Percentiles rank a stretch among this genome's conserved stretches.
Conservation (phyloP, 2,888 invertebrate species). For the Elegia similella region DNA sequence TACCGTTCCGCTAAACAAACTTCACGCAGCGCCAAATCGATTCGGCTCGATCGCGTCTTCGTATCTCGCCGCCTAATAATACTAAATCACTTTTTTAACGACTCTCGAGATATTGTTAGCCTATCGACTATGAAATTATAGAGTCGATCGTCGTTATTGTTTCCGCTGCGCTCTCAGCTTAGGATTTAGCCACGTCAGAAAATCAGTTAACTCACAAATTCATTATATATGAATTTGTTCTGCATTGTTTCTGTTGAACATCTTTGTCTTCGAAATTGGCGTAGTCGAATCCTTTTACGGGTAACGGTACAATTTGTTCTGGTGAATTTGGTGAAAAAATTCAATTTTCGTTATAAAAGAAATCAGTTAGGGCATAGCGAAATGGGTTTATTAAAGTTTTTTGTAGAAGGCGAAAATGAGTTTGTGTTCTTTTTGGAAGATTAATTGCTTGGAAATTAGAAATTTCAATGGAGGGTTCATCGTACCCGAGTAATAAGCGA, state of each 20-base stretch:
- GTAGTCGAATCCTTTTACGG: slow-evolving; percentile 48
- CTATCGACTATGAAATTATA: slow-evolving; percentile 74
- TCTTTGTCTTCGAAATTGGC: slow-evolving; percentile 72
- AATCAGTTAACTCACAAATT: slow-evolving; percentile 66
- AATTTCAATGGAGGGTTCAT: slow-evolving; percentile 43
- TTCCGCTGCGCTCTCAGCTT: slow-evolving; percentile 61
- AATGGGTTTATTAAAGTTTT: slow-evolving; percentile 50
- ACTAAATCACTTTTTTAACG: slow-evolving; percentile 70
- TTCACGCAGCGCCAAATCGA: slow-evolving; percentile 76
- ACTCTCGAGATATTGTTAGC: slow-evolving; percentile 62
- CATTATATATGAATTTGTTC: slow-evolving; percentile 65
- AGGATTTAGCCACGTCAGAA: slow-evolving; percentile 48
- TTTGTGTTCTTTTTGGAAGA: slow-evolving; percentile 33
- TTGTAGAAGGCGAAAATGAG: slow-evolving; percentile 32
- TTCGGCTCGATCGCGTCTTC: slow-evolving; percentile 70
- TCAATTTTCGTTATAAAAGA: slow-evolving; percentile 58
- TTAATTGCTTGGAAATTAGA: slow-evolving; percentile 40
- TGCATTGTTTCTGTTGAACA: slow-evolving; percentile 74
- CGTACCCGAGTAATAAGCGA: slow-evolving; percentile 55
- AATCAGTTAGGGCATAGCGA: slow-evolving; percentile 50
- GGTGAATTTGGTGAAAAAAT: slow-evolving; percentile 58
- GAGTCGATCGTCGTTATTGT: slow-evolving; percentile 60
- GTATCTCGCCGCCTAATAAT: slow-evolving; percentile 63
- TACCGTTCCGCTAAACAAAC: slow-evolving; percentile 78
- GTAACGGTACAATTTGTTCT: slow-evolving; percentile 49